These are phyloP conservation scores for Piprites chloris DNA, from an alignment of 2,113 vertebrate species.

Conservation along the genomic window DNA sequence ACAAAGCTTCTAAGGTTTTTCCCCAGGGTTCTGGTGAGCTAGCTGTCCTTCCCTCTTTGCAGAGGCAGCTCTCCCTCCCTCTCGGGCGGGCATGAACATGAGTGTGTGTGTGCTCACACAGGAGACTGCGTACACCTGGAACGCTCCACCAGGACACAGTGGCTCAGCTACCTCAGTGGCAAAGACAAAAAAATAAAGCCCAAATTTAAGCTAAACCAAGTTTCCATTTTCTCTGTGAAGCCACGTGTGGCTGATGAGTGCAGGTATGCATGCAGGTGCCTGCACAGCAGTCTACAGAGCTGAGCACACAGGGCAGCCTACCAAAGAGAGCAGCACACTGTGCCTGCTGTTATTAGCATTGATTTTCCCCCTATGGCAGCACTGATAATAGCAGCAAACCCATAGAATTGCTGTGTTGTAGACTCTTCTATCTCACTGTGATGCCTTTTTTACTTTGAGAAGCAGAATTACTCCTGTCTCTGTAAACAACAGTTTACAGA, in stretches of 20 bases:
- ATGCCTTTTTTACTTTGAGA: background rate
- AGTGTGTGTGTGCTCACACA: fast-evolving
- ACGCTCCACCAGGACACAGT: background rate
- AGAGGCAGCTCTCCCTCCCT: background rate
- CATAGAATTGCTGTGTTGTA: background rate
- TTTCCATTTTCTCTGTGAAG: background rate
- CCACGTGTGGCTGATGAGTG: fast-evolving
- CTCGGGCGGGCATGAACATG: fast-evolving
- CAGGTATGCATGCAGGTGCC: fast-evolving
- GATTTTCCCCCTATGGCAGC: background rate
- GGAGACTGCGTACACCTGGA: background rate
- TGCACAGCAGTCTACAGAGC: fast-evolving
- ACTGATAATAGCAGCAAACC: background rate
- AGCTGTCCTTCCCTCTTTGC: background rate
- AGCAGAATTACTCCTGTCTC: fast-evolving
- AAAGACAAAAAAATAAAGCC: background rate
- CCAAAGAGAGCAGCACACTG: background rate
- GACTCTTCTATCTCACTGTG: background rate
- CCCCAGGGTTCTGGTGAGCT: background rate
- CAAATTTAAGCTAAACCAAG: background rate
- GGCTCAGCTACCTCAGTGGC: background rate
- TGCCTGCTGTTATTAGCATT: background rate
- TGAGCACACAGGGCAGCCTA: fast-evolving
- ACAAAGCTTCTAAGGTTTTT: background rate
- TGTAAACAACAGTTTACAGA: fast-evolving